Evolutionary conservation across 2,797 vertebrate genomes (phyloP), one percentile per base, ranked within the genome.

Genomic region (Gephyroberyx darwinii): DNA sequence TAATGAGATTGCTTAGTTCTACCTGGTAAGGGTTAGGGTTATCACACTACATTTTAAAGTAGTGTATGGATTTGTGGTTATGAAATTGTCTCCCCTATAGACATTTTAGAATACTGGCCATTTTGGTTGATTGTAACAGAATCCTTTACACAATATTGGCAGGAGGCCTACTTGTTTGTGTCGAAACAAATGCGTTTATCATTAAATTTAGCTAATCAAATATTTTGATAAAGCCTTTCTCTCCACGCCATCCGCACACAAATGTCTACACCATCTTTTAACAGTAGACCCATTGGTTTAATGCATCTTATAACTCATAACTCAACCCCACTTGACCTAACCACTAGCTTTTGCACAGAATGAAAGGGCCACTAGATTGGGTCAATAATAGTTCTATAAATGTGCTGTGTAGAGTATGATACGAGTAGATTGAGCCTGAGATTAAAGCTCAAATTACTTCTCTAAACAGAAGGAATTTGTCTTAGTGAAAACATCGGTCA

Each of bases 301-400:
- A 70, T 55, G 73, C 68, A 69, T 77, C 58, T 59, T 83, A 26
- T 72, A 61, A 59, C 61, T 61, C 43, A 26, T 26, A 71, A 71
- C 31, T 59, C 45, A 53, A 56, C 13, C 3, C 35, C 65, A 69
- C 26, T 10, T 57, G 73, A 81, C 75, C 75, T 72, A 59, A 80
- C 55, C 54, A 75, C 75, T 84, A 73, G 37, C 26, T 82, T 65
- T 74, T 80, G 69, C 82, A 83, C 80, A 82, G 39, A 75, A 63
- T 14, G 9, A 82, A 59, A 9, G 2, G 64, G 55, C 64, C 74
- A 63, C 54, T 48, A 54, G n/a, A 63, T 19, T 10, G n/a, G 58
- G 19, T 59, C 48, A 1, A 43, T 62, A 39, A 77, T 45, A 45
- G 39, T 13, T 10, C 39, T 63, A 22, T 58, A 48, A 43, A 53